Evolutionary conservation across 1,140 invertebrate genomes (phyloP).

Genomic region (Chironomus tepperi): DNA sequence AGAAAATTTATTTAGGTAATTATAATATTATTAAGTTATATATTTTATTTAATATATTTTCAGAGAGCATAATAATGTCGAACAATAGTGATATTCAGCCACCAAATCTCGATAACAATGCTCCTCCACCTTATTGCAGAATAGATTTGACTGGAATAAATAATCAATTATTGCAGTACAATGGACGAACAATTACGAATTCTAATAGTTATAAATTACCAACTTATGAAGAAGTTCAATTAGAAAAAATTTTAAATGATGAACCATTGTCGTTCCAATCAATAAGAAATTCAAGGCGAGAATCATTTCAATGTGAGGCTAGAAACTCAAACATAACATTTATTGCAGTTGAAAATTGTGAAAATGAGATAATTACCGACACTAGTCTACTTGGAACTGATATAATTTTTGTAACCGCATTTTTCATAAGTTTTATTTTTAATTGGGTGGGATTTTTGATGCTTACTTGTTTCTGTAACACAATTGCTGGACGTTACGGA

Average conservation of each 20-base stretch:
- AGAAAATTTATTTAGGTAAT: too few species aligned
- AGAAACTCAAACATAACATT: too few species aligned
- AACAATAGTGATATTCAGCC: too few species aligned
- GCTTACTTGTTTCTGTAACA: constrained; percentile 87
- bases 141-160: too few species aligned
- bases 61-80: too few species aligned
- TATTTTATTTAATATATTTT: too few species aligned
- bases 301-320: constrained; percentile 49
- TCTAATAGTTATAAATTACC: constrained; percentile 50
- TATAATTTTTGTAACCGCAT: constrained; percentile 79
- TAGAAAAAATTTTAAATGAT: constrained; percentile 71
- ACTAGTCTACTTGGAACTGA: constrained; percentile 74
- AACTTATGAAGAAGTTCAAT: constrained; percentile 83
- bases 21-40: too few species aligned
- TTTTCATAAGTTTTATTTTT: constrained; percentile 81
- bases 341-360: constrained; percentile 59
- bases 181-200: too few species aligned
- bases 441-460: constrained; percentile 93
- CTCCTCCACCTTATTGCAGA: too few species aligned
- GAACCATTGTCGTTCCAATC: constrained; percentile 41
- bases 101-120: too few species aligned
- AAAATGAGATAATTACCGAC: constrained; percentile 61
- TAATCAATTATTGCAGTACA: too few species aligned
- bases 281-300: constrained; percentile 37
- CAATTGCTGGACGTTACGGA: constrained; percentile 85